A percentile compares a stretch with the other conserved stretches of the same genome.
Evolutionary conservation across 2,797 vertebrate genomes (phyloP).

Genomic region (Pelobates cultripes): DNA sequence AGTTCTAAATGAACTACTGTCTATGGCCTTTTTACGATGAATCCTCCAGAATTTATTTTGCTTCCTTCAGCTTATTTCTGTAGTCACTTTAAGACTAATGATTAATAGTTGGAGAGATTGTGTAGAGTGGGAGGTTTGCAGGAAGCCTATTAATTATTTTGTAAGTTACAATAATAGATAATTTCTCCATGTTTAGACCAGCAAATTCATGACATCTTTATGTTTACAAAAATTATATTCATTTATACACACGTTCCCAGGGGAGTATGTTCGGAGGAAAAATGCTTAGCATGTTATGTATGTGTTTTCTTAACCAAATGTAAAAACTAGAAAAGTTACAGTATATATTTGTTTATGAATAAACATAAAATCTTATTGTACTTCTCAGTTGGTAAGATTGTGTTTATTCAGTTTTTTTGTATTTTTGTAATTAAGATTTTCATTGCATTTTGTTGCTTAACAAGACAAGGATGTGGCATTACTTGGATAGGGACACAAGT

Average conservation of each 20-base stretch:
- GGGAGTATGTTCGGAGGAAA: slow-evolving; percentile 10
- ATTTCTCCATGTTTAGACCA: slow-evolving; percentile 44
- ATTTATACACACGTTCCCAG: slow-evolving; percentile 27
- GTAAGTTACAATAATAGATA: slow-evolving; percentile 37
- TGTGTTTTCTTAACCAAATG: background rate
- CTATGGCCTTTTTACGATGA: slow-evolving; percentile 60
- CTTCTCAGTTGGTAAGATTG: too few species aligned
- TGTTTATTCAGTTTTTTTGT: too few species aligned
- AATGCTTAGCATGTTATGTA: slow-evolving; percentile 3
- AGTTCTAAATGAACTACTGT: slow-evolving; percentile 49
- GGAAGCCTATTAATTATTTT: slow-evolving; percentile 55
- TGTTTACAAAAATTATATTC: slow-evolving; percentile 47
- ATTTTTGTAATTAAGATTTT: too few species aligned
- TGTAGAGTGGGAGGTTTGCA: slow-evolving; percentile 49
- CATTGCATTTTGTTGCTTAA: too few species aligned
- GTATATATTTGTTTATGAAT: too few species aligned
- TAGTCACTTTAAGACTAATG: slow-evolving; percentile 58
- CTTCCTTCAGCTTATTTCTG: slow-evolving; percentile 60
- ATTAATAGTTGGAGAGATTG: slow-evolving; percentile 59
- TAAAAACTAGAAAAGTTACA: too few species aligned
- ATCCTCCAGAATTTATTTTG: slow-evolving; percentile 59
- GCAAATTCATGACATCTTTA: slow-evolving; percentile 48
- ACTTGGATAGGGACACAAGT: too few species aligned
- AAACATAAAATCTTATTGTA: too few species aligned
- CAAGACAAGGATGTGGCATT: too few species aligned